Base-by-base conservation (phyloP, 2,113 vertebrate species). In the Eira barbara region DNA sequence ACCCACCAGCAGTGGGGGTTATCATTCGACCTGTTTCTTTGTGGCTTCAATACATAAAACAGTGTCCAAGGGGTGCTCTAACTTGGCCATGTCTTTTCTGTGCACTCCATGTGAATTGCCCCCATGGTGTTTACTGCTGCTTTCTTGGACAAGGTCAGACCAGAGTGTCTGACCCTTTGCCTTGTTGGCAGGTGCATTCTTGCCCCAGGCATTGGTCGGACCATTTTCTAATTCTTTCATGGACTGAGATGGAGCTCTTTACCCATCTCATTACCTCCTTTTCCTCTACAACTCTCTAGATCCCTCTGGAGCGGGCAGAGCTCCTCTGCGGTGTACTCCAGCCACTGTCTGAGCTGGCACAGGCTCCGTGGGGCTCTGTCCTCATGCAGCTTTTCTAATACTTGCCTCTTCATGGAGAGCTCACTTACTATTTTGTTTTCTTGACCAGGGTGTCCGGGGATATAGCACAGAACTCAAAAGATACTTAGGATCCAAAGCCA, bases 171-270 rank as follows among this genome's bases (percentile, higher is more conserved):
- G 2, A 23, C 39, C 13, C 61, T 34, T 23, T 15, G 18, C 76
- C 42, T 61, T 1, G 31, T 18, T 31, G 13, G 18, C 23, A 76
- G 17, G 0, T 45, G 52, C 4, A 8, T 34, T 89, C 49, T 36
- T 52, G 12, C 21, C 17, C 14, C 67, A 15, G 31, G 5, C n/a
- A 0, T 49, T 17, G 20, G 34, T 12, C 0, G 2, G 9, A 9
- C 42, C 39, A 6, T 57, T 36, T 42, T 71, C 18, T 65, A 34
- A 2, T 25, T 20, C 12, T 65, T 36, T 17, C 36, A 27, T 39
- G 31, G 10, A 0, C 27, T 27, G 73, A 11, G 8, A 12, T 42
- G 69, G 25, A 47, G 20, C 18, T 36, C 25, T 59, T 47, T 7
- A 18, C 63, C 47, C 39, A 9, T 71, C 47, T 61, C 20, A 27